A percentile compares a stretch with the other conserved stretches of the same genome.
Evolutionary conservation across 92 coral and sea anemone species (phyloP).

Genomic region (Isaurus tuberculatus): DNA sequence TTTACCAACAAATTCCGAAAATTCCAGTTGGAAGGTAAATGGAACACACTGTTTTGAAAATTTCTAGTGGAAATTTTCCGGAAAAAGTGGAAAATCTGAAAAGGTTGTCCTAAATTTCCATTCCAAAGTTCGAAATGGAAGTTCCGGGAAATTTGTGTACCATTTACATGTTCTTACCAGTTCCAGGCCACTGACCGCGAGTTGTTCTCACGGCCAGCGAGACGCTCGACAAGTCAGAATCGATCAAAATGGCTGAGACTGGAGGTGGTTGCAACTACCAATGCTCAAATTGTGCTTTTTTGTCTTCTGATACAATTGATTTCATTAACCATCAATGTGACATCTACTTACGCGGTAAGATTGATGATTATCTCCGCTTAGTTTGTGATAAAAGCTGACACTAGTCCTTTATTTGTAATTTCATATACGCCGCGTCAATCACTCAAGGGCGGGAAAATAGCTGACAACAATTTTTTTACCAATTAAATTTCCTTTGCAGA

Average conservation of each 20-base stretch:
- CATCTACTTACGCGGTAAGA: conserved; percentile 11
- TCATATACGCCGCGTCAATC: conserved; percentile 22
- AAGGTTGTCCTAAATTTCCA: conserved; percentile 47
- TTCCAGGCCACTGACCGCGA: conserved; percentile 46
- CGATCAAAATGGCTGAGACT: conserved; percentile 34
- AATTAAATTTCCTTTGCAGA: conserved; percentile 37
- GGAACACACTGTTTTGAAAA: conserved; percentile 38
- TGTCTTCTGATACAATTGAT: conserved; percentile 34
- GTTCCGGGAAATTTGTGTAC: conserved; percentile 48
- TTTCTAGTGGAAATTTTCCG: conserved; percentile 40
- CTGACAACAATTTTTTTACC: conserved; percentile 27
- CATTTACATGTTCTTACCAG: conserved; percentile 44
- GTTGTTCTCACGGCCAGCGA: conserved; percentile 44
- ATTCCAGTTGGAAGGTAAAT: conserved; percentile 40
- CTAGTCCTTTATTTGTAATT: conserved; percentile 23
- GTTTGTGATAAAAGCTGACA: conserved; percentile 18
- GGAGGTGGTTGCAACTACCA: conserved; percentile 45
- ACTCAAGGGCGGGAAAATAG: not conserved
- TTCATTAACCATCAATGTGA: conserved; percentile 16
- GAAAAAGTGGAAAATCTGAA: conserved; percentile 29
- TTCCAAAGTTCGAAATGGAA: conserved; percentile 49
- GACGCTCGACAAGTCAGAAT: conserved; percentile 34
- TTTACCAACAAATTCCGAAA: too few relatives aligned
- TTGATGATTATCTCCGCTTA: conserved; percentile 2
- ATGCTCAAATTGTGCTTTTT: conserved; percentile 44